Percentiles rank a stretch among this genome's conserved stretches.
Conservation (phyloP, 2,888 invertebrate species). For the Podotricha telesiphe region DNA sequence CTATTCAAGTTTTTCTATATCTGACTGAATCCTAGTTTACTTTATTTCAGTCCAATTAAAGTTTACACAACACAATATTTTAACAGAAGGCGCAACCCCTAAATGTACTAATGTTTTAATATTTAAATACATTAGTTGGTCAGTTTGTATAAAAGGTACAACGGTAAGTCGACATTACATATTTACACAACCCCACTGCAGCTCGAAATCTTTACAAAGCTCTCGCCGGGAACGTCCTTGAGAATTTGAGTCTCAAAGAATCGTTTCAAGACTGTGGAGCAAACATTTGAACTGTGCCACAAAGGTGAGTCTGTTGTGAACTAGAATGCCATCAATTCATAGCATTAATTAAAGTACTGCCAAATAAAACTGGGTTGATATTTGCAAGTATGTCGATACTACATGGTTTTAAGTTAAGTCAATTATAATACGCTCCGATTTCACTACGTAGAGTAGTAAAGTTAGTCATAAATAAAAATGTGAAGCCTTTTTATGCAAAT, state of each 20-base stretch:
- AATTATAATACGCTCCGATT: conserved; percentile 1
- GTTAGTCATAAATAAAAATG: not conserved
- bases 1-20: not conserved
- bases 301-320: conserved; percentile 20
- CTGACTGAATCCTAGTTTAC: not conserved
- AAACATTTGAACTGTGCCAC: conserved; percentile 33
- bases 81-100: not conserved
- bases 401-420: conserved; percentile 1
- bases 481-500: conserved; percentile 2
- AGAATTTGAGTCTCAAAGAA: conserved; percentile 36
- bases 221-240: conserved; percentile 30
- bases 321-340: conserved; percentile 21
- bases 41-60: not conserved
- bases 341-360: conserved; percentile 21
- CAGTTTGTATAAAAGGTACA: conserved; percentile 26
- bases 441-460: not conserved
- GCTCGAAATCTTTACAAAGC: conserved; percentile 43
- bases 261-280: conserved; percentile 29
- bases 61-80: not conserved
- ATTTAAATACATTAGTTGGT: conserved; percentile 28
- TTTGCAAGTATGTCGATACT: conserved; percentile 1
- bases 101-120: conserved; percentile 12
- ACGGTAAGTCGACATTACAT: conserved; percentile 29
- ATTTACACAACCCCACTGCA: conserved; percentile 33
- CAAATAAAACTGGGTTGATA: conserved; percentile 18